A percentile compares a stretch with the other conserved stretches of the same genome.
Conservation (phyloP, 2,113 vertebrate genomes). For the Varanus salvator region DNA sequence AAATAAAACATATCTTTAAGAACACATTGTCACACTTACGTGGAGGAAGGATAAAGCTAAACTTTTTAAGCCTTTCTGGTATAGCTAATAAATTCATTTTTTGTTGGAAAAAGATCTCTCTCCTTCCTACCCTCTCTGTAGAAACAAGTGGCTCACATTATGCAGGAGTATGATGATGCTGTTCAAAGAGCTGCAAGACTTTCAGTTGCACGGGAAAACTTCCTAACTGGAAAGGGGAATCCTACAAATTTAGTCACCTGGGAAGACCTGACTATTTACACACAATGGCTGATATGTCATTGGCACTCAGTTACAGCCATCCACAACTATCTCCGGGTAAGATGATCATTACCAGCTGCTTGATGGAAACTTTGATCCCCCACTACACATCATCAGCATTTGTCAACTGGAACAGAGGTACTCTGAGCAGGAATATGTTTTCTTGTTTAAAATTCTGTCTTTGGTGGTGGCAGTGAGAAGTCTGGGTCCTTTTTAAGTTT, state of each 20-base stretch:
- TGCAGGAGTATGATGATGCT: slow-evolving; percentile 73
- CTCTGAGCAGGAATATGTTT: background rate
- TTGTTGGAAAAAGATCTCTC: background rate
- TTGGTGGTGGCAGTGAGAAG: background rate
- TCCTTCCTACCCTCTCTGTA: slow-evolving; percentile 3
- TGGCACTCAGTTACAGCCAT: slow-evolving; percentile 75
- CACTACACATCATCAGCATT: background rate
- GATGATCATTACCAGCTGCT: background rate
- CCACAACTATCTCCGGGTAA: slow-evolving; percentile 77
- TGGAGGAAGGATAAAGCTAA: background rate
- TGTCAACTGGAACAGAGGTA: background rate
- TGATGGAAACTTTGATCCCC: background rate
- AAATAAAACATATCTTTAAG: background rate
- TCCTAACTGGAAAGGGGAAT: slow-evolving; percentile 72
- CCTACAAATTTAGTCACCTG: slow-evolving; percentile 57
- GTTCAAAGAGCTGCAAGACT: slow-evolving; percentile 78
- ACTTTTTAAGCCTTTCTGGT: background rate
- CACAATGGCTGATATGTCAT: slow-evolving; percentile 78
- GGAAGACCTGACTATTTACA: slow-evolving; percentile 79
- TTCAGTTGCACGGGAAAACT: slow-evolving; percentile 71
- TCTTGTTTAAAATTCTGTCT: background rate
- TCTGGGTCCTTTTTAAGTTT: background rate
- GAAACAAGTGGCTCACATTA: slow-evolving; percentile 74
- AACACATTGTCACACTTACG: background rate
- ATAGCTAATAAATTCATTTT: background rate